Conservation (phyloP, 2,113 vertebrate species). For the Mellivora capensis region DNA sequence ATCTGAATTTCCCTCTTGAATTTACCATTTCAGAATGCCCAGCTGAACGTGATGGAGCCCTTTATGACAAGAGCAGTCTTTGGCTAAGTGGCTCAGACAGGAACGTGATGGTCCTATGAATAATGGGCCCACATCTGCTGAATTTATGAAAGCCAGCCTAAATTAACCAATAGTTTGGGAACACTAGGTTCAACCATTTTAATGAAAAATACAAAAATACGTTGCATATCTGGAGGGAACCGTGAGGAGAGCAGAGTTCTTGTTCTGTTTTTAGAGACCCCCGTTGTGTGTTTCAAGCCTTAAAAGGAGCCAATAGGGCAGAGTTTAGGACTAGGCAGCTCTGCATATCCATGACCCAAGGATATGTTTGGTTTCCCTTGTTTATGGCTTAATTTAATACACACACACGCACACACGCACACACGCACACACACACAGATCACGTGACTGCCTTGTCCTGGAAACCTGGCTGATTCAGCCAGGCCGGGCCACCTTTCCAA, state of each 20-base stretch:
- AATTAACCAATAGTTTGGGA: not conserved
- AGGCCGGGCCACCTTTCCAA: fast-evolving
- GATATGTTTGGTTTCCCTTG: not conserved
- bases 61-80: not conserved
- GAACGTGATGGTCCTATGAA: too few species aligned
- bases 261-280: too few species aligned
- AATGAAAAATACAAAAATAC: not conserved
- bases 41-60: not conserved
- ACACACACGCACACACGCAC: too few species aligned
- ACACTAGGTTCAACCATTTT: not conserved
- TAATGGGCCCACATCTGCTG: fast-evolving
- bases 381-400: not conserved
- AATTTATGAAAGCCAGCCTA: not conserved
- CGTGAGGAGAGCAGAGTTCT: not conserved
- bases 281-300: fast-evolving
- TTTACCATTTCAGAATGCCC: not conserved
- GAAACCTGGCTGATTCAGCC: not conserved
- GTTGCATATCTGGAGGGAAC: fast-evolving
- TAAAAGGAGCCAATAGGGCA: fast-evolving
- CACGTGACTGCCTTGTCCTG: not conserved
- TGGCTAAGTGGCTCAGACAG: not conserved
- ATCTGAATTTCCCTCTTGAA: not conserved
- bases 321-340: fast-evolving
- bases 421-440: too few species aligned
- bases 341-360: fast-evolving